A percentile compares a stretch with the other conserved stretches of the same genome.
These are phyloP conservation scores for Hirtodrosophila trivittata DNA, from an alignment of 2,888 invertebrate species.

Conservation along the genomic window DNA sequence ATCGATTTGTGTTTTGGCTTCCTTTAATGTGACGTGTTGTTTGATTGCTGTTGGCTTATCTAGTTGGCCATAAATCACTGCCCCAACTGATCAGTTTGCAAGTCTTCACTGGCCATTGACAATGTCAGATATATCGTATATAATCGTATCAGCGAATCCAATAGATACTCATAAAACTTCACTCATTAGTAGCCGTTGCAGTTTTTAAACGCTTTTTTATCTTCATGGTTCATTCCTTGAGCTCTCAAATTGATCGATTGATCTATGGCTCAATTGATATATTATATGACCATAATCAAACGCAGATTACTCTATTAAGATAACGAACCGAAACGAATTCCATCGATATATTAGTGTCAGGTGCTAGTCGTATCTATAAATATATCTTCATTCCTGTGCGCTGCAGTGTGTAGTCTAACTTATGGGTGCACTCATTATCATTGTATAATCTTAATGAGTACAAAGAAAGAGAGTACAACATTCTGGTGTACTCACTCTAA, in stretches of 20 bases:
- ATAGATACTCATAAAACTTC: slow-evolving; percentile 4
- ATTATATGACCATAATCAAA: no score
- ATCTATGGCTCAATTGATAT: neutral
- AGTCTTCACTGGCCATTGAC: slow-evolving; percentile 45
- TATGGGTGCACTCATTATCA: no score
- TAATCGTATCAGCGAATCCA: slow-evolving; percentile 6
- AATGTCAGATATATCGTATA: slow-evolving; percentile 23
- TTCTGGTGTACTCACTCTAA: no score
- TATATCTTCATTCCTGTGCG: no score
- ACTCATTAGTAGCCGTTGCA: slow-evolving; percentile 45
- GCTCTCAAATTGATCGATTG: slow-evolving; percentile 42
- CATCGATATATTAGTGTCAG: no score
- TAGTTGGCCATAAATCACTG: slow-evolving; percentile 61
- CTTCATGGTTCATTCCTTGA: slow-evolving; percentile 32
- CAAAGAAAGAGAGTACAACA: no score
- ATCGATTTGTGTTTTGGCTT: slow-evolving; percentile 40
- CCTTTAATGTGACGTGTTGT: slow-evolving; percentile 68
- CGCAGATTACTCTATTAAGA: no score
- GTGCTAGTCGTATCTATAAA: no score
- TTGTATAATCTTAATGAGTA: no score
- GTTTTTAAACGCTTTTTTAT: slow-evolving; percentile 23
- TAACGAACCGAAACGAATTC: no score
- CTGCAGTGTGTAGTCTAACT: no score
- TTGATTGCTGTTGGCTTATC: slow-evolving; percentile 24
- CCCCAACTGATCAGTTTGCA: slow-evolving; percentile 54